Percentiles rank a stretch among this genome's conserved stretches.
Evolutionary conservation across 2,888 invertebrate species (phyloP).

Genomic region (Diaphora mendica): DNA sequence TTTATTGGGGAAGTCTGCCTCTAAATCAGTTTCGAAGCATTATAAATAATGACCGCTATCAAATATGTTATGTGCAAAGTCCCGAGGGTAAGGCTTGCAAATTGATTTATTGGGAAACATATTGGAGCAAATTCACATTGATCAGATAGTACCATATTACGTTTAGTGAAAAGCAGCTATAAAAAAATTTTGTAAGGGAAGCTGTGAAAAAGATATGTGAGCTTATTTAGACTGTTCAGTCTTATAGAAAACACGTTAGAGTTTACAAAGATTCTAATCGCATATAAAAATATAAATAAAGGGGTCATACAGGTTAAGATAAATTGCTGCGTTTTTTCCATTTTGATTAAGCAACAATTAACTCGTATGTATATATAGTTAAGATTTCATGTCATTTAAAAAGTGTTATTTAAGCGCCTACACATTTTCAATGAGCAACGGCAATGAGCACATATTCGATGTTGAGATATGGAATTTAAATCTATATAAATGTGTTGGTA

Average conservation of each 20-base stretch:
- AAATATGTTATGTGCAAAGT: conserved; percentile 15
- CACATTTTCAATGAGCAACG: neutral
- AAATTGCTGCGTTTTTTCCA: too few relatives aligned
- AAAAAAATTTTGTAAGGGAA: neutral
- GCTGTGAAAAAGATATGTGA: neutral
- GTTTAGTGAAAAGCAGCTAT: neutral
- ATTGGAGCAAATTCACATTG: neutral
- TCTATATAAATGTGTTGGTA: too few relatives aligned
- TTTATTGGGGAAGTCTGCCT: conserved; percentile 15
- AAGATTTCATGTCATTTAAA: neutral
- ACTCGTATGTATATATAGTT: neutral
- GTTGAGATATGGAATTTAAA: neutral
- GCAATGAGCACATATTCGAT: neutral
- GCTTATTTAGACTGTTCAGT: neutral
- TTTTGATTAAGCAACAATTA: too few relatives aligned
- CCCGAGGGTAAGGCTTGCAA: conserved; percentile 1
- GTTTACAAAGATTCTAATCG: neutral
- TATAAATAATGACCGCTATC: conserved; percentile 21
- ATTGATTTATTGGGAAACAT: neutral
- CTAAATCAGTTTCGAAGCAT: neutral
- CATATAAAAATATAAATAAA: neutral
- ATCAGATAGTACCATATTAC: neutral
- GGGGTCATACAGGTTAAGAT: neutral
- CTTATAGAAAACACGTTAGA: neutral
- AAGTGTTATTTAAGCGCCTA: neutral